A percentile compares a stretch with the other conserved stretches of the same genome.
Evolutionary conservation across 2,888 invertebrate species (phyloP).

Genomic region (Perizoma affinitatum): DNA sequence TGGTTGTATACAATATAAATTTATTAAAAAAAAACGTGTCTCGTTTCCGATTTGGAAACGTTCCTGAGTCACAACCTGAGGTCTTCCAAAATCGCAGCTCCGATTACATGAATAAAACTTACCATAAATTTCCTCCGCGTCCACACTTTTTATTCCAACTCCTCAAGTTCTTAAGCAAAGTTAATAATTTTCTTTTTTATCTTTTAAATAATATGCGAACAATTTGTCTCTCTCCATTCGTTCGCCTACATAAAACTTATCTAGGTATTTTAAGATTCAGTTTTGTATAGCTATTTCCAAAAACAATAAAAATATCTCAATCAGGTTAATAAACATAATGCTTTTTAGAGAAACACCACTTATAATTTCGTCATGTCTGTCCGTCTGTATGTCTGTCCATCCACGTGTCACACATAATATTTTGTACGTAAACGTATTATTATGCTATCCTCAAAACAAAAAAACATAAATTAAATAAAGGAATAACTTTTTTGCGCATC

Average conservation of each 20-base stretch:
- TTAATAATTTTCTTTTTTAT: conserved; percentile 42
- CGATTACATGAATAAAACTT: conserved; percentile 45
- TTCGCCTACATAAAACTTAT: background rate
- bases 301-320: no score
- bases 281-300: no score
- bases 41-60: conserved; percentile 8
- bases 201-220: conserved; percentile 37
- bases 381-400: no score
- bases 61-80: conserved; percentile 14
- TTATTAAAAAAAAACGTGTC: background rate
- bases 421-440: no score
- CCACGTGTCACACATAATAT: no score
- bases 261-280: no score
- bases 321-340: no score
- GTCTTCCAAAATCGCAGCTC: conserved; percentile 18
- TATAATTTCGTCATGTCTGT: no score
- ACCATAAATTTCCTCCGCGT: conserved; percentile 39
- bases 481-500: no score
- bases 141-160: conserved; percentile 40
- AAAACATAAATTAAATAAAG: no score
- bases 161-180: conserved; percentile 39
- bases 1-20: background rate
- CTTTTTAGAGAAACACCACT: no score
- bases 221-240: conserved; percentile 20
- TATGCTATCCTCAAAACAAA: no score